Evolutionary conservation across 2,113 vertebrate species (phyloP), one percentile per base, ranked within the genome.

Genomic region (Pedionomus torquatus): DNA sequence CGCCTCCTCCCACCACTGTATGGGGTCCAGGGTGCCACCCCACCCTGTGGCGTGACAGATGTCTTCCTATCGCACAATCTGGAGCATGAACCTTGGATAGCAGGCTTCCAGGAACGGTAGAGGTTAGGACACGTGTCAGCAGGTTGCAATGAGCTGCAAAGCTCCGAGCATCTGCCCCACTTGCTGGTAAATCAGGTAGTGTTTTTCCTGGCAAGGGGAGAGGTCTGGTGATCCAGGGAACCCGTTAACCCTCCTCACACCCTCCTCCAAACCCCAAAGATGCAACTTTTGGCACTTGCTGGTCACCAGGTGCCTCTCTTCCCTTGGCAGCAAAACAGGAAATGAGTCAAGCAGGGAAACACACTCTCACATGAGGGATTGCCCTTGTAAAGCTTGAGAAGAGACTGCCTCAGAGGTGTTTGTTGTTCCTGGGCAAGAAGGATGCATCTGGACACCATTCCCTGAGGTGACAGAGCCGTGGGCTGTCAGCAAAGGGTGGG

Each of bases 1-100:
- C 4, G 0, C 28, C 33, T 77, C 39, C n/a, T 58, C 68, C 51
- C 51, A 57, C 7, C 0, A 0, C 21, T 0, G 0, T 57, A 18
- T 35, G 78, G 10, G 12, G 2, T 43, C 20, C 26, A 39, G 51
- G 41, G 9, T n/a, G 37, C 17, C 55, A n/a, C 5, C 23, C 49
- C 48, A 64, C 2, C 10, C 30, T 1, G 0, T 1, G 11, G 28
- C 19, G 28, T 8, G 68, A 65, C 68, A 70, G 55, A 58, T 37
- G 26, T 11, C 31, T 58, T 65, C n/a, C 26, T 81, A 13, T 24
- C 8, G 0, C 55, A 28, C 69, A 81, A 0, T 12, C 72, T 43
- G 28, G n/a, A 54, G 24, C 31, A 17, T 1, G 33, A 72, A 35
- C 33, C 48, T 68, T 17, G 30, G 52, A 5, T 41, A 5, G 26